Percentiles rank a stretch among this genome's conserved stretches.
These are phyloP conservation scores for Tachysurus vachellii DNA, from an alignment of 2,113 vertebrate species.

Conservation along the genomic window DNA sequence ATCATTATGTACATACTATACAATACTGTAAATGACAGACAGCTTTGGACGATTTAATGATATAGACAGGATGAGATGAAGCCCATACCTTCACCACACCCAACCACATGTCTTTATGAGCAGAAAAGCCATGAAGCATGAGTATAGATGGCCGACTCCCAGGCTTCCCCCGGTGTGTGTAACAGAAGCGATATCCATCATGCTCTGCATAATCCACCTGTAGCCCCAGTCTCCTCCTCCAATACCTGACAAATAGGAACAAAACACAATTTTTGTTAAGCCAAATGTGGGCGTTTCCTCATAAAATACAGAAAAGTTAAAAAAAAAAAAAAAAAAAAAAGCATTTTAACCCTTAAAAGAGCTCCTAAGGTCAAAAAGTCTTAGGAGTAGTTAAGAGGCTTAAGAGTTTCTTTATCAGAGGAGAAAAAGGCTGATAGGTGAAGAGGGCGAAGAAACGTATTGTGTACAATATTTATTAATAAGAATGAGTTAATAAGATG, in stretches of 20 bases:
- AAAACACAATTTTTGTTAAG: background rate
- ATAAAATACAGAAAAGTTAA: no score
- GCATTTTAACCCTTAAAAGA: no score
- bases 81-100: slow-evolving; percentile 52
- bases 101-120: slow-evolving; percentile 66
- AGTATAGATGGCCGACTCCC: slow-evolving; percentile 80
- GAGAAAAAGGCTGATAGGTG: no score
- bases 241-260: slow-evolving; percentile 41
- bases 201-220: slow-evolving; percentile 73
- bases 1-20: background rate
- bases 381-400: no score
- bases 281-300: background rate
- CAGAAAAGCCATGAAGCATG: slow-evolving; percentile 93
- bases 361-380: no score
- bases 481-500: no score
- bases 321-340: no score
- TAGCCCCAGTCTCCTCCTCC: slow-evolving; percentile 82
- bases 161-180: slow-evolving; percentile 81
- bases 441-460: no score
- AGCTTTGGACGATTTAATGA: background rate
- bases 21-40: background rate
- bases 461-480: no score
- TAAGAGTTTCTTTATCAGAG: no score
- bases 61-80: background rate
- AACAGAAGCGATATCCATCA: slow-evolving; percentile 88